Evolutionary conservation across 2,888 invertebrate genomes (phyloP).

Genomic region (Salticus scenicus): DNA sequence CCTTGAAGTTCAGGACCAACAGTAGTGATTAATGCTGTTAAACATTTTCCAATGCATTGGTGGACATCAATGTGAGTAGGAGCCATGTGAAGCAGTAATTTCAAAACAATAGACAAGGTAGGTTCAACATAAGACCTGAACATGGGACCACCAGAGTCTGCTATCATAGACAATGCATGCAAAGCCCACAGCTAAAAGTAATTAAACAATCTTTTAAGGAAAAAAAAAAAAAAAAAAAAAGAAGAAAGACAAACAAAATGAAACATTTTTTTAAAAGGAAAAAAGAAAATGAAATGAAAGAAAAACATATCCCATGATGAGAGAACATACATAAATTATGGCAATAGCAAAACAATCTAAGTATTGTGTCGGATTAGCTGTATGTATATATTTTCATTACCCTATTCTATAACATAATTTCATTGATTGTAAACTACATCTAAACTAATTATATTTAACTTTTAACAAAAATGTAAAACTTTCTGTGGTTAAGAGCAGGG

Average conservation of each 20-base stretch:
- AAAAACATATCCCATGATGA: background rate
- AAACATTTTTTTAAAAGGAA: background rate
- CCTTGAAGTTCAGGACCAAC: constrained; percentile 98
- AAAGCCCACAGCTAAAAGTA: constrained; percentile 90
- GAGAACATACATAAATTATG: too few relatives aligned
- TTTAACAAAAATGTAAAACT: too few relatives aligned
- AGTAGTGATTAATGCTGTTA: constrained; percentile 96
- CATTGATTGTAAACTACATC: too few relatives aligned
- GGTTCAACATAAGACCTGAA: constrained; percentile 98
- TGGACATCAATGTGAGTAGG: constrained; percentile 92
- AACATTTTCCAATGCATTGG: constrained; percentile 92
- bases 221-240: background rate
- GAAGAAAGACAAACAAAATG: background rate
- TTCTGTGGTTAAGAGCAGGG: too few relatives aligned
- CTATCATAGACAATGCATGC: constrained; percentile 94
- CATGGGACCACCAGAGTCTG: constrained; percentile 99
- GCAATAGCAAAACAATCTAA: too few relatives aligned
- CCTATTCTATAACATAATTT: too few relatives aligned
- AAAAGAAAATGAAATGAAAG: background rate
- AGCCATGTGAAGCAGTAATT: constrained; percentile 90
- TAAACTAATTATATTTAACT: too few relatives aligned
- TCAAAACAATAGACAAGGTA: constrained; percentile 90
- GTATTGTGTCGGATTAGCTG: too few relatives aligned
- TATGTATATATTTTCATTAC: too few relatives aligned
- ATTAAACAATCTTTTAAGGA: too few relatives aligned